A percentile compares a stretch with the other conserved stretches of the same genome.
Evolutionary conservation across 1,140 invertebrate genomes (phyloP).

Genomic region (Solenopsis invicta): DNA sequence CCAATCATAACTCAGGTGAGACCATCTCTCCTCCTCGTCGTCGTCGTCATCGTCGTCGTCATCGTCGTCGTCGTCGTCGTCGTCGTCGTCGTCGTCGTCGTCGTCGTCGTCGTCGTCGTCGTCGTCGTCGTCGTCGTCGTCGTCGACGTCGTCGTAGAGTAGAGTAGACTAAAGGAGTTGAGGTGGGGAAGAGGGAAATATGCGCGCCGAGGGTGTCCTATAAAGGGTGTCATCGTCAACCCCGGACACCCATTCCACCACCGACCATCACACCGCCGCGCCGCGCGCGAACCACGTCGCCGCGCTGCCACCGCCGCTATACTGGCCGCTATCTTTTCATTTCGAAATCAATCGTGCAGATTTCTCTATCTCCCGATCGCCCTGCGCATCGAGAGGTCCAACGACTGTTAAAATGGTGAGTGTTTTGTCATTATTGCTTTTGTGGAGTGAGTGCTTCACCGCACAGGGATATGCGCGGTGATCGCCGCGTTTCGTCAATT

Average conservation of each 20-base stretch:
- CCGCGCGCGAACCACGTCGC: conserved; percentile 39
- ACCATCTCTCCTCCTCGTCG: conserved; percentile 71
- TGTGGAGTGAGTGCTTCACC: conserved; percentile 38
- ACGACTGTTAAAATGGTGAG: conserved; percentile 66
- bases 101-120: too few species aligned
- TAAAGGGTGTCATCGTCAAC: conserved; percentile 85
- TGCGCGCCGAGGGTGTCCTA: conserved; percentile 80
- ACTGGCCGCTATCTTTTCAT: conserved; percentile 5
- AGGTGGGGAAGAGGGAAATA: neutral
- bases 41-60: too few species aligned
- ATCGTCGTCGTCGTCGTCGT: too few species aligned
- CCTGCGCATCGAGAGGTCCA: conserved; percentile 1
- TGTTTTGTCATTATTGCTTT: conserved; percentile 34
- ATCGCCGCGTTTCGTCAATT: conserved; percentile 15
- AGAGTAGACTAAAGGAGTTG: too few species aligned
- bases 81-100: too few species aligned
- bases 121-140: too few species aligned
- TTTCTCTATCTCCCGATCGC: neutral
- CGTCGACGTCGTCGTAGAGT: too few species aligned
- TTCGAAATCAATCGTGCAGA: neutral
- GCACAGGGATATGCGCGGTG: too few species aligned
- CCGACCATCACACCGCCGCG: conserved; percentile 48
- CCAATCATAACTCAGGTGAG: conserved; percentile 85
- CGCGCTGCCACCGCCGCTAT: conserved; percentile 29
- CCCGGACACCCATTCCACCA: conserved; percentile 81